Percentiles rank a stretch among this genome's conserved stretches.
Conservation (phyloP, 2,113 vertebrate species). For the Sapayoa aenigma region DNA sequence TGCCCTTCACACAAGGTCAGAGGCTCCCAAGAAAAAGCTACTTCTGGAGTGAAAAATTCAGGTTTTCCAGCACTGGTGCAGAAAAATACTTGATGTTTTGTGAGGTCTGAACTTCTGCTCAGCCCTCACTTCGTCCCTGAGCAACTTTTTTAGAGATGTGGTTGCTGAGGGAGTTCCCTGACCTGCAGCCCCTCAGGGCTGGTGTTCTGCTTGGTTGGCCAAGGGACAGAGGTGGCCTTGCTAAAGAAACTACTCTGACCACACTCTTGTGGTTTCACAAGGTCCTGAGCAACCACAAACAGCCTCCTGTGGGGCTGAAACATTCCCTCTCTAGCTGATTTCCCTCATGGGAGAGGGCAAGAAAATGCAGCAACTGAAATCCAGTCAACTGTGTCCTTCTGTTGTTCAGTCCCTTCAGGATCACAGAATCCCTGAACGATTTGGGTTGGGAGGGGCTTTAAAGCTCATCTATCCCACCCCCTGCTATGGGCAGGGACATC, state of each 20-base stretch:
- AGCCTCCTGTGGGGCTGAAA: not conserved
- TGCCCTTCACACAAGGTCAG: not conserved
- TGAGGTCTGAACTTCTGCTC: not conserved
- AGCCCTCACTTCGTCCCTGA: not conserved
- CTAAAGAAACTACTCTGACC: not conserved
- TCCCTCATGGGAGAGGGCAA: not conserved
- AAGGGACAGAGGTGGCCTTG: not conserved
- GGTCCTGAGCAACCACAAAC: not conserved
- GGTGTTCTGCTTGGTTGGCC: not conserved
- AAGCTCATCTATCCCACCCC: not conserved
- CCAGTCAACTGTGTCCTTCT: not conserved
- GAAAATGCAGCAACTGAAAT: not conserved
- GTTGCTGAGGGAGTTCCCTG: not conserved
- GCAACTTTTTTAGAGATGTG: rapidly evolving
- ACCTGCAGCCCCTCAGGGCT: not conserved
- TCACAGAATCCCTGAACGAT: not conserved
- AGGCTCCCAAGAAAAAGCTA: not conserved
- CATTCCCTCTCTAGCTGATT: not conserved
- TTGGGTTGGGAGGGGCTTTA: not conserved
- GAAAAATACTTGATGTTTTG: not conserved
- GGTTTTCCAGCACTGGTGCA: not conserved
- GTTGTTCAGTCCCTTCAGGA: not conserved
- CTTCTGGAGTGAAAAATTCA: not conserved
- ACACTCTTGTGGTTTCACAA: not conserved
- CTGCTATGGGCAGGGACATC: not conserved